These are phyloP conservation scores for Venturia canescens DNA, from an alignment of 1,140 invertebrate species.

Conservation along the genomic window DNA sequence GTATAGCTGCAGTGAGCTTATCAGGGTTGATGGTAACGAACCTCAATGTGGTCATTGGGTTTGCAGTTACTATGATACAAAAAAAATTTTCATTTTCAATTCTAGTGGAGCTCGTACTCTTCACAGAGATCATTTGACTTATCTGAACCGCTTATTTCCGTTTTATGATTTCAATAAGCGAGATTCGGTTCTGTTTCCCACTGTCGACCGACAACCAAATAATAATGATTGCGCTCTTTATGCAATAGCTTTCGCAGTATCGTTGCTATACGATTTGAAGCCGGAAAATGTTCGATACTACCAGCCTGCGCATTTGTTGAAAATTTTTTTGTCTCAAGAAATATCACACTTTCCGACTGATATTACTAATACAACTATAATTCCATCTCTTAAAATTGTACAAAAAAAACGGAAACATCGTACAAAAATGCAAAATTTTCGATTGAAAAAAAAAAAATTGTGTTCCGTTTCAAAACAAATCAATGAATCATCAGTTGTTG, in stretches of 20 bases:
- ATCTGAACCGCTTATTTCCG: conserved; percentile 17
- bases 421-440: too few species aligned
- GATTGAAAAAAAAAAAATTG: too few species aligned
- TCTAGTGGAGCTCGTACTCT: not conserved
- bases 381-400: too few species aligned
- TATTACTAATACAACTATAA: too few species aligned
- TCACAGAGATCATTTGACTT: conserved; percentile 9
- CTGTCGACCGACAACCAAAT: not conserved
- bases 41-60: conserved; percentile 36
- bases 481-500: too few species aligned
- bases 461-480: too few species aligned
- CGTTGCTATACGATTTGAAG: not conserved
- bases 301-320: conserved; percentile 2
- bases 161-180: too few species aligned
- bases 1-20: not conserved
- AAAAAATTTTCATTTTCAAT: conserved; percentile 33
- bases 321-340: not conserved
- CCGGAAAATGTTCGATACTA: conserved; percentile 19
- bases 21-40: not conserved
- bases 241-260: conserved; percentile 13
- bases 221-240: conserved; percentile 21
- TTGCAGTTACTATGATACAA: conserved; percentile 43
- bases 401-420: too few species aligned
- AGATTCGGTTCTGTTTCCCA: not conserved
- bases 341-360: conserved; percentile 17